These are phyloP conservation scores for Eulemur mongoz DNA, from an alignment of 2,797 vertebrate genomes.

Conservation along the genomic window DNA sequence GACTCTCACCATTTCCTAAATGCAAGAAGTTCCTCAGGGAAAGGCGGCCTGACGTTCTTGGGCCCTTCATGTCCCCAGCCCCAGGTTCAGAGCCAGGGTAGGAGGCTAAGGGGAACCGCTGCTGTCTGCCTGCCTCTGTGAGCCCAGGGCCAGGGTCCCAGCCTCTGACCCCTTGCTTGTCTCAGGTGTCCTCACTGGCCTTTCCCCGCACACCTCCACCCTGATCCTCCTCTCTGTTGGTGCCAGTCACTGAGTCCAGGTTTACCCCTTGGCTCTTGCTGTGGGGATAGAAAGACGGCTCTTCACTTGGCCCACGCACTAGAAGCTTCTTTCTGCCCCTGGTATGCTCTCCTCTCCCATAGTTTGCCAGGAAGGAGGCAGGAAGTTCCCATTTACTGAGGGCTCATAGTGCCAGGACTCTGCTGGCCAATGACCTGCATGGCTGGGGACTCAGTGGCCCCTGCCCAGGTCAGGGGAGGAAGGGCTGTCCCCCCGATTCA, in stretches of 20 bases:
- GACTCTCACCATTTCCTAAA: neutral
- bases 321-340: neutral
- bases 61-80: neutral
- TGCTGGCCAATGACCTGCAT: neutral
- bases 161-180: neutral
- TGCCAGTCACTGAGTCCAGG: neutral
- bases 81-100: neutral
- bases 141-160: neutral
- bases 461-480: neutral
- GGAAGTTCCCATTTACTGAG: neutral
- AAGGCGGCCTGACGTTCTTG: neutral
- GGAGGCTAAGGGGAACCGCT: neutral
- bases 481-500: neutral
- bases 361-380: neutral
- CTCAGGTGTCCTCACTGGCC: neutral
- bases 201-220: neutral
- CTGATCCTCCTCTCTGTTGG: neutral
- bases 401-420: neutral
- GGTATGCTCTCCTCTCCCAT: neutral
- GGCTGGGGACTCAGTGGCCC: neutral
- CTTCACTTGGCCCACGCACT: neutral
- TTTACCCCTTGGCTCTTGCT: neutral
- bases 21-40: neutral
- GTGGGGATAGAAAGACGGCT: fast-evolving
- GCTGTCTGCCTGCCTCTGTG: neutral